These are phyloP conservation scores for Stigmatopora argus DNA, from an alignment of 2,113 vertebrate species.

Conservation along the genomic window DNA sequence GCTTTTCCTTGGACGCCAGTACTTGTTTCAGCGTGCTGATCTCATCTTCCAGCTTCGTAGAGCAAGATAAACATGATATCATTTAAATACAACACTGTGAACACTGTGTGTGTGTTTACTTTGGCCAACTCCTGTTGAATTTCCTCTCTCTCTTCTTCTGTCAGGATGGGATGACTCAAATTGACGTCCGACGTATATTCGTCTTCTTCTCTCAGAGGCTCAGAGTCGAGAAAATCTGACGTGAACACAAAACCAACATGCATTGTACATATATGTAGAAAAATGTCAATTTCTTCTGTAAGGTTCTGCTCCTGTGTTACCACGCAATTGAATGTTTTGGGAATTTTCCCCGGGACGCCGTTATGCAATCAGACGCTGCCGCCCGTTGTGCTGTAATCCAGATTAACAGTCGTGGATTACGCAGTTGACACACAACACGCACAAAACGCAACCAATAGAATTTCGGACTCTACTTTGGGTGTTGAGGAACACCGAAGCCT, in stretches of 20 bases:
- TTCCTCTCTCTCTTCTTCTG: conserved; percentile 90
- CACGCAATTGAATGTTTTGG: neutral
- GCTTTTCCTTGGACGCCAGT: conserved; percentile 89
- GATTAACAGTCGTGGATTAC: conserved; percentile 58
- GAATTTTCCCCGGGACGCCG: conserved; percentile 2
- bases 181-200: conserved; percentile 81
- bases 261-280: neutral
- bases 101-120: conserved; percentile 62
- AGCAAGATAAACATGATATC: neutral
- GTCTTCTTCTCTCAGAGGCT: conserved; percentile 78
- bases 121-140: conserved; percentile 81
- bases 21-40: conserved; percentile 90
- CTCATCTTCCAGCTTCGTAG: conserved; percentile 84
- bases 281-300: neutral
- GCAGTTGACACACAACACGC: conserved; percentile 20
- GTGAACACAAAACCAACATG: neutral
- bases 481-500: neutral
- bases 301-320: neutral
- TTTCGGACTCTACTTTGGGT: conserved; percentile 9
- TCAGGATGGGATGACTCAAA: conserved; percentile 72
- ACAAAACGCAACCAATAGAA: conserved; percentile 13
- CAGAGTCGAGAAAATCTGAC: conserved; percentile 82
- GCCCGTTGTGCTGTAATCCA: conserved; percentile 51
- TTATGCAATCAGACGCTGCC: conserved; percentile 46
- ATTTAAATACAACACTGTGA: neutral